Evolutionary conservation across 2,888 invertebrate genomes (phyloP).

Genomic region (Macrostomum cliftonense): DNA sequence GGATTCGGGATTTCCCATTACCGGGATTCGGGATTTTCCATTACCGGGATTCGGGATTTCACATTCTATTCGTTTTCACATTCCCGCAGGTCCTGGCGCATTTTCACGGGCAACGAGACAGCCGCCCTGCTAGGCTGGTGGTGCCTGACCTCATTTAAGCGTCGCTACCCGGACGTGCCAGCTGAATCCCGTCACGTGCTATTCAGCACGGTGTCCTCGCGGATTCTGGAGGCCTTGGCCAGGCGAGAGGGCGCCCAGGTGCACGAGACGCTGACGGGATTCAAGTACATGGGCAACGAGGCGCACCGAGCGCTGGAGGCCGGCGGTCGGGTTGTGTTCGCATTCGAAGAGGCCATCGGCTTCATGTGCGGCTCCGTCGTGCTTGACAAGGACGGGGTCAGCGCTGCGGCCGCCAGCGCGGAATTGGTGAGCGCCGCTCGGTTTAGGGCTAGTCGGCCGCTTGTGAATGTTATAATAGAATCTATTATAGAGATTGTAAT

Average conservation of each 20-base stretch:
- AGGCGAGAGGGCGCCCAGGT: slow-evolving; percentile 55
- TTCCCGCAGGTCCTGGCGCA: slow-evolving; percentile 51
- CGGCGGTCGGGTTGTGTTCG: slow-evolving; percentile 53
- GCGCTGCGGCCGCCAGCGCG: slow-evolving; percentile 60
- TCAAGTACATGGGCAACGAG: slow-evolving; percentile 96
- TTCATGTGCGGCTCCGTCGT: slow-evolving; percentile 78
- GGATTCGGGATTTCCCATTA: too few species aligned
- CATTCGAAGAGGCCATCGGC: slow-evolving; percentile 91
- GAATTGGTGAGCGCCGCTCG: slow-evolving; percentile 45
- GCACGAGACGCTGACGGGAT: slow-evolving; percentile 82
- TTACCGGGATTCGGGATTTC: too few species aligned
- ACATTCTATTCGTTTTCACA: too few species aligned
- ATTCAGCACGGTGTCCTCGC: slow-evolving; percentile 85
- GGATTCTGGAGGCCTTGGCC: slow-evolving; percentile 66
- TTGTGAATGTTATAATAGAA: too few species aligned
- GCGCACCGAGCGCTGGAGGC: slow-evolving; percentile 56
- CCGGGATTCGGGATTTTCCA: too few species aligned
- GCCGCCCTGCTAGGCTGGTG: slow-evolving; percentile 88
- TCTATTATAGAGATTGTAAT: too few species aligned
- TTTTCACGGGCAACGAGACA: slow-evolving; percentile 83
- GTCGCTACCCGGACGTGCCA: slow-evolving; percentile 32
- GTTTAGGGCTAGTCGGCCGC: too few species aligned
- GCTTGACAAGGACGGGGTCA: slow-evolving; percentile 86
- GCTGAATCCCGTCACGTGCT: slow-evolving; percentile 43
- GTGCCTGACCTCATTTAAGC: slow-evolving; percentile 49